Conservation (phyloP, 2,888 invertebrate species). For the Eristalinus aeneus region DNA sequence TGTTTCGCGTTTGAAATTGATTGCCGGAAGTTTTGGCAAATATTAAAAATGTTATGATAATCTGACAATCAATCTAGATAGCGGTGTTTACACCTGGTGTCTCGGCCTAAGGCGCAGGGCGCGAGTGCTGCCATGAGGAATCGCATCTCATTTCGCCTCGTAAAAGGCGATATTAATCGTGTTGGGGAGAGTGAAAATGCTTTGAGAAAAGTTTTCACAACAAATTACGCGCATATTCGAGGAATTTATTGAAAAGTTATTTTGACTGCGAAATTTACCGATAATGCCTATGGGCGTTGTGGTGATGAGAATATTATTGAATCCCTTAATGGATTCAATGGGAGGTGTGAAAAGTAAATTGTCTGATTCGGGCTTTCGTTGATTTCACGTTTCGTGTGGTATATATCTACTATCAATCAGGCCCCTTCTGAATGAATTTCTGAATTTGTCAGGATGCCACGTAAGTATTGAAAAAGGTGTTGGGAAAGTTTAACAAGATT, state of each 20-base stretch:
- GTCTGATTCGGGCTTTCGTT: too few species aligned
- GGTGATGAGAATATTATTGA: neutral
- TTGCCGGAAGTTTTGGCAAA: neutral
- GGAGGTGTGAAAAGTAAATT: neutral
- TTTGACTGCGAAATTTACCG: conserved; percentile 1
- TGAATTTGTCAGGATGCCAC: too few species aligned
- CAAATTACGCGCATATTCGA: conserved; percentile 42
- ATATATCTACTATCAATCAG: too few species aligned
- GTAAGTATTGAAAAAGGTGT: too few species aligned
- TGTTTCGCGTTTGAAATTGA: neutral
- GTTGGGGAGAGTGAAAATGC: neutral
- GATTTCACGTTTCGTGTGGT: too few species aligned
- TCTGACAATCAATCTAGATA: conserved; percentile 55
- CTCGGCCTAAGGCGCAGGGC: neutral
- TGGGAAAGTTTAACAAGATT: too few species aligned
- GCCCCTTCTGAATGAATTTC: too few species aligned
- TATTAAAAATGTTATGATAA: conserved; percentile 42
- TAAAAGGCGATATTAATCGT: conserved; percentile 35
- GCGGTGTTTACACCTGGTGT: conserved; percentile 39
- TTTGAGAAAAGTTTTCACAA: conserved; percentile 15
- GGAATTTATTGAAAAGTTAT: conserved; percentile 49
- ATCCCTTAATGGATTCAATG: neutral
- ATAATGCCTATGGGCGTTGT: conserved; percentile 12
- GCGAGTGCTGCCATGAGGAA: neutral
- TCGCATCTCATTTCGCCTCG: neutral